Base-by-base conservation (phyloP, 2,113 vertebrate genomes). In the Poeciliopsis turrubarensis region DNA sequence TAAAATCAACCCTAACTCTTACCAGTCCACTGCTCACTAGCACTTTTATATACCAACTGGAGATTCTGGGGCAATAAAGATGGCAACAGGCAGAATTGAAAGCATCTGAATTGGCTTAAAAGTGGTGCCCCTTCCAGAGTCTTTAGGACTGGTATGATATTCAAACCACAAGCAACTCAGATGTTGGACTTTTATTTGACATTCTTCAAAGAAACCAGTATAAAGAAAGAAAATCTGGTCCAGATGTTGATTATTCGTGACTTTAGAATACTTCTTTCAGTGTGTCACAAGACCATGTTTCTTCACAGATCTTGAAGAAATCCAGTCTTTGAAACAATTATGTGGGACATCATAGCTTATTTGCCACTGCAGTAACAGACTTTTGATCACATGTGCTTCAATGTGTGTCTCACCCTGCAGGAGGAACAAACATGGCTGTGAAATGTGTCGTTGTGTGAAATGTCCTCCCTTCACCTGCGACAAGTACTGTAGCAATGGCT, bases 401-500 rank as follows among this genome's bases (percentile, higher is more conserved):
- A 14, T 4, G 0, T 39, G 70, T 65, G 1, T 73, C 0, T 80
- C 47, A 5, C 12, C 60, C 61, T 5, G 5, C 91, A 95, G 95
- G 89, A 95, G 93, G 85, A 95, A 95, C 88, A 95, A 95, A 70
- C 95, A 94, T 1, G 94, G 95, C 67, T 95, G 95, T 61, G 94
- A 95, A 89, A 95, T 95, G 94, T 95, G 95, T 54, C 95, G 95
- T 79, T 95, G 95, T 13, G 84, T 95, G 69, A 95, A 92, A 81
- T 95, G 95, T 68, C 94, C 94, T 4, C 95, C 95, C 1, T 95
- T 95, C 77, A 94, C 93, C 83, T 95, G 95, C 27, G 94, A 95
- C 72, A 95, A 94, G 75, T 91, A 90, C 83, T 95, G 95, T 85
- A 78, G 65, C 14, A 76, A 89, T 0, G 95, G 95, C 71, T 95